phyloP scores from a whole-genome alignment of 2,113 vertebrate species.

The Xenus cinereus region DNA sequence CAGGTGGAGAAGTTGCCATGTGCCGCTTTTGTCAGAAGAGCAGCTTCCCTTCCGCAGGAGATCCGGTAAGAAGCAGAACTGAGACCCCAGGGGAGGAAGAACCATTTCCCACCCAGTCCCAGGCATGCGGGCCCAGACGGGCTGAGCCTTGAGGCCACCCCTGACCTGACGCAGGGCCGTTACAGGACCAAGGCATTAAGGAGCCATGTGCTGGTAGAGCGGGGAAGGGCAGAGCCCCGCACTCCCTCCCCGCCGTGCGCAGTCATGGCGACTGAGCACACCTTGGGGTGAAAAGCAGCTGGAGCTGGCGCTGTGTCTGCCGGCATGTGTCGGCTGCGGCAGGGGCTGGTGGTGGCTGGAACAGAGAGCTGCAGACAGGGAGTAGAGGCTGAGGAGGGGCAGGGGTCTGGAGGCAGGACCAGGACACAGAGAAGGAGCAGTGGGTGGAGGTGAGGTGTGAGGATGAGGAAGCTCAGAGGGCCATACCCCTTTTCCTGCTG shows the following conservation, averaged over 20 bases:
- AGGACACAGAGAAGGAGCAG: too few relatives aligned
- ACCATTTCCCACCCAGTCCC: not conserved
- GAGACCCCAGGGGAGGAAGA: not conserved
- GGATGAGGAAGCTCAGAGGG: not conserved
- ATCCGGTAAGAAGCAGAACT: slow-evolving; percentile 6
- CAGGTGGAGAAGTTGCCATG: slow-evolving; percentile 20
- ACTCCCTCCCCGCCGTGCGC: not conserved
- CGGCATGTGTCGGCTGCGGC: too few relatives aligned
- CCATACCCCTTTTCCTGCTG: too few relatives aligned
- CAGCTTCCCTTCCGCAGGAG: not conserved
- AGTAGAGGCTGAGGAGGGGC: too few relatives aligned
- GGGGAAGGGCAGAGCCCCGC: not conserved
- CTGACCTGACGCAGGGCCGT: too few relatives aligned
- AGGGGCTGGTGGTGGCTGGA: too few relatives aligned
- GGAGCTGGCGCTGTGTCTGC: not conserved
- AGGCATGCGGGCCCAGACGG: too few relatives aligned
- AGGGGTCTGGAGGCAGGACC: too few relatives aligned
- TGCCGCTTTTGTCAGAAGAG: not conserved
- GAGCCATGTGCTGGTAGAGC: not conserved
- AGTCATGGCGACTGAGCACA: not conserved
- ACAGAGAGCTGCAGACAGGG: too few relatives aligned
- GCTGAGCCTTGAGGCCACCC: not conserved
- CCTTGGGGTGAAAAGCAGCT: too few relatives aligned
- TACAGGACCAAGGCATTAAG: not conserved
- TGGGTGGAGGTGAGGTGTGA: too few relatives aligned